Percentiles rank a stretch among this genome's conserved stretches.
Evolutionary conservation across 2,797 vertebrate species (phyloP).

Genomic region (Discoglossus pictus): DNA sequence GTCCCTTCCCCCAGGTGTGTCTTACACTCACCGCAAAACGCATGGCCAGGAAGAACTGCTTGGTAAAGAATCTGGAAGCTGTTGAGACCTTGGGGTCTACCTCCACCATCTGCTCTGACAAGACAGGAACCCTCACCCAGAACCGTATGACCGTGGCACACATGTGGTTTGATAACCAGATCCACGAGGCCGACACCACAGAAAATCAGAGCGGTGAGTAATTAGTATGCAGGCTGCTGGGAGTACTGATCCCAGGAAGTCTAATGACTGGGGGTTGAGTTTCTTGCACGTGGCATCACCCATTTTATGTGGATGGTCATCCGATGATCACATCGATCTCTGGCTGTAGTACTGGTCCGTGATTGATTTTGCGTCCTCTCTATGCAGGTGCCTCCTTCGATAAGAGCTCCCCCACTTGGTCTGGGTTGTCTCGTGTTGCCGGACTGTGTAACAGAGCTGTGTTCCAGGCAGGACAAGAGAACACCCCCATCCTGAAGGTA

Average conservation of each 20-base stretch:
- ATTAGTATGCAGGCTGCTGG: accelerated
- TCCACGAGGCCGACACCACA: slow-evolving; percentile 85
- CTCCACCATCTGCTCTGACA: slow-evolving; percentile 86
- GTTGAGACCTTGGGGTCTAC: slow-evolving; percentile 93
- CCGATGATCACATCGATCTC: not conserved
- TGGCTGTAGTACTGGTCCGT: not conserved
- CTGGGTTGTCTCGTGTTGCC: slow-evolving; percentile 81
- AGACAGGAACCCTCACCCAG: slow-evolving; percentile 85
- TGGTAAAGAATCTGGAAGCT: slow-evolving; percentile 94
- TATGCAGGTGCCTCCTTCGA: slow-evolving; percentile 84
- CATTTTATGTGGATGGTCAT: too few species aligned
- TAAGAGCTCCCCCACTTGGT: slow-evolving; percentile 88
- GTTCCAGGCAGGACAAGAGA: slow-evolving; percentile 88
- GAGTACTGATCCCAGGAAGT: too few species aligned
- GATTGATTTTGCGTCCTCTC: not conserved
- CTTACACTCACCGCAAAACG: slow-evolving; percentile 95
- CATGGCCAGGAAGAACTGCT: slow-evolving; percentile 96
- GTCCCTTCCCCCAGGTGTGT: slow-evolving; percentile 90
- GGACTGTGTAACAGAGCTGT: slow-evolving; percentile 95
- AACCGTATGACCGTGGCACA: slow-evolving; percentile 87
- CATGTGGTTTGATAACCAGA: slow-evolving; percentile 91
- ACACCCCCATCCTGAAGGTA: slow-evolving; percentile 91
- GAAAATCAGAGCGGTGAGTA: slow-evolving; percentile 86
- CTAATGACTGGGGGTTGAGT: too few species aligned
- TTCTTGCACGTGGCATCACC: too few species aligned